Conservation (phyloP, 2,797 vertebrate genomes). For the Girardinus metallicus region DNA sequence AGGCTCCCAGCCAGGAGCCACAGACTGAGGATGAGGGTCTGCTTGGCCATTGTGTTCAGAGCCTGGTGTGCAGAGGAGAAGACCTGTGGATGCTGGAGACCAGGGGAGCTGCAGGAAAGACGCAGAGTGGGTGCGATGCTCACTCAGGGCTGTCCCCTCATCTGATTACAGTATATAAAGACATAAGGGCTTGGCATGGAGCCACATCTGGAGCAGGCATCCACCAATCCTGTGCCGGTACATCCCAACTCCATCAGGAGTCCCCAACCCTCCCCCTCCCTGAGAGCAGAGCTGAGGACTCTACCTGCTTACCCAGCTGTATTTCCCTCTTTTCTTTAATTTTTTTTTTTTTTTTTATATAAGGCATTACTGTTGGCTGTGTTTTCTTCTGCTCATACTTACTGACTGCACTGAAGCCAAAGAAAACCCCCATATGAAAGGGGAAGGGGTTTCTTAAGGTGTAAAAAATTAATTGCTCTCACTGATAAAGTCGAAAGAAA, state of each 20-base stretch:
- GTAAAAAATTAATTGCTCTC: conserved; percentile 73
- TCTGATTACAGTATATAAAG: conserved; percentile 88
- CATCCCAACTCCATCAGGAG: conserved; percentile 81
- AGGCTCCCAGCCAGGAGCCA: conserved; percentile 81
- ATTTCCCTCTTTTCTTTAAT: conserved; percentile 33
- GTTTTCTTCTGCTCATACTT: conserved; percentile 74
- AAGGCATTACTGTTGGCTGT: conserved; percentile 62
- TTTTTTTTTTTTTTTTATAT: conserved; percentile 27
- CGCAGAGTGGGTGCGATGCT: conserved; percentile 75
- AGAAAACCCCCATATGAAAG: conserved; percentile 61
- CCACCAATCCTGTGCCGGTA: conserved; percentile 84
- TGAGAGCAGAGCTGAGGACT: conserved; percentile 60
- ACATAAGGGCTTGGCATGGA: conserved; percentile 83
- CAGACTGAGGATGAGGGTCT: conserved; percentile 70
- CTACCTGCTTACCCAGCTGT: conserved; percentile 77
- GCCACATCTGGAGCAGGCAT: conserved; percentile 79
- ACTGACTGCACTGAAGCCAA: conserved; percentile 67
- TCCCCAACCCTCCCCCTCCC: conserved; percentile 71
- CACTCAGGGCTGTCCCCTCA: conserved; percentile 82
- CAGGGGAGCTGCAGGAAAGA: conserved; percentile 56
- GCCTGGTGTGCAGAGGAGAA: conserved; percentile 37
- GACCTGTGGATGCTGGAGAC: conserved; percentile 31
- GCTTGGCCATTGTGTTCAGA: conserved; percentile 73
- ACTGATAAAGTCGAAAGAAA: conserved; percentile 55
- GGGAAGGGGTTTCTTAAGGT: conserved; percentile 67